Percentiles rank a stretch among this genome's conserved stretches.
phyloP scores from a whole-genome alignment of 1,140 invertebrate species.

The Zelostemma sp. region DNA sequence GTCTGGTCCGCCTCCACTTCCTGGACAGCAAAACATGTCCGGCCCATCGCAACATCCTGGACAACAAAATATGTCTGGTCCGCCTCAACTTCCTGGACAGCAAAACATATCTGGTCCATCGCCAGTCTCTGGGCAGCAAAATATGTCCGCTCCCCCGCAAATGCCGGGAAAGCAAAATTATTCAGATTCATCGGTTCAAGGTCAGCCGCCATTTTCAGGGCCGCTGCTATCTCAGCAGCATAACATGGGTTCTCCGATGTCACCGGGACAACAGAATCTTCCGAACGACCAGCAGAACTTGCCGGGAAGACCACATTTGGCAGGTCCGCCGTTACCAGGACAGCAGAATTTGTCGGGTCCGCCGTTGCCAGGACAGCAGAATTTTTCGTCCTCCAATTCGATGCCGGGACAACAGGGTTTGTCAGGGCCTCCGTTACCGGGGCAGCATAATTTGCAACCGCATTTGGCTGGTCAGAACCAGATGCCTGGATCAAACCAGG shows the following conservation, averaged over 20 bases:
- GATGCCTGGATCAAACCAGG: not conserved
- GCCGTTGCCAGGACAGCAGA: constrained; percentile 41
- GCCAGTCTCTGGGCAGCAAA: constrained; percentile 37
- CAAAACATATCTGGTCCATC: constrained; percentile 32
- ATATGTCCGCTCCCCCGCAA: constrained; percentile 44
- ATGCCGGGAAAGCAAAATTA: constrained; percentile 20
- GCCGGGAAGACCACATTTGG: constrained; percentile 24
- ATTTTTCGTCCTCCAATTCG: constrained; percentile 36
- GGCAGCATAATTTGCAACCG: constrained; percentile 33
- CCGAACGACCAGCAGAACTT: constrained; percentile 19
- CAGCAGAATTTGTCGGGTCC: constrained; percentile 44
- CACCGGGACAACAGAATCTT: constrained; percentile 22
- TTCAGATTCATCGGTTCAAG: not conserved
- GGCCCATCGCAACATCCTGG: constrained; percentile 23
- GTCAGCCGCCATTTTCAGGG: constrained; percentile 18
- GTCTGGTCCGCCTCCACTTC: constrained; percentile 27
- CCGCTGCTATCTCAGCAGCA: constrained; percentile 32
- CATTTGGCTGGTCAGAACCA: constrained; percentile 39
- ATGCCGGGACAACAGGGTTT: constrained; percentile 33
- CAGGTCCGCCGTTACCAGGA: constrained; percentile 30
- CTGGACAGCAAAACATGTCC: constrained; percentile 32
- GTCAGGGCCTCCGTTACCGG: constrained; percentile 56
- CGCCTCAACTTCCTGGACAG: constrained; percentile 38
- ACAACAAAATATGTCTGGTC: constrained; percentile 39
- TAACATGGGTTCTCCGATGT: constrained; percentile 27